These are phyloP conservation scores for Stichopus chloronotus DNA, from an alignment of 35 echinoderm and acorn worm species.

Conservation along the genomic window DNA sequence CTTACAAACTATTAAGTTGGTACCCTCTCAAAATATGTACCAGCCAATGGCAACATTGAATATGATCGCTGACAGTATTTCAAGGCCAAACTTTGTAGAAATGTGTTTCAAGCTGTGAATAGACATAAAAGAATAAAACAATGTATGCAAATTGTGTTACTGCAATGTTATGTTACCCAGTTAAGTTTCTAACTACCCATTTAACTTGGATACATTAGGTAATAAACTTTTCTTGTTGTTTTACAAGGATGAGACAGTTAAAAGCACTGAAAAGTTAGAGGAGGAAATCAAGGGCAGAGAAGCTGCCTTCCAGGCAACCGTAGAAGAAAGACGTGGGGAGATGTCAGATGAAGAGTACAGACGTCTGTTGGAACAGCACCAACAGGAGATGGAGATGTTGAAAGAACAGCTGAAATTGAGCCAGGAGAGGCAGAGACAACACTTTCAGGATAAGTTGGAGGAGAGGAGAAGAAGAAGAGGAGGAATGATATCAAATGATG, in stretches of 20 bases:
- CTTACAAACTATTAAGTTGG: no score
- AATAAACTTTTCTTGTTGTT: neutral
- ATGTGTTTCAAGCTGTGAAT: no score
- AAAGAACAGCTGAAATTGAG: slow-evolving; percentile 58
- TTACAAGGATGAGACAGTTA: neutral
- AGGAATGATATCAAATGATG: slow-evolving; percentile 55
- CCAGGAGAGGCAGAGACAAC: slow-evolving; percentile 59
- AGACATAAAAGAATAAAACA: no score
- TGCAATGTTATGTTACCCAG: no score
- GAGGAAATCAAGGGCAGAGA: slow-evolving; percentile 67
- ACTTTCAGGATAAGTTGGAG: slow-evolving; percentile 77
- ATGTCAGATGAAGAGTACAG: slow-evolving; percentile 81
- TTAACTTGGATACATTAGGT: no score
- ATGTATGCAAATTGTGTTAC: no score
- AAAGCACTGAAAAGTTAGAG: slow-evolving; percentile 27
- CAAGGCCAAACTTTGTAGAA: no score
- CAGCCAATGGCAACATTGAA: no score
- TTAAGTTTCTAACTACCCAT: no score
- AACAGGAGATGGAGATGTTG: slow-evolving; percentile 73
- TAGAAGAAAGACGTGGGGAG: slow-evolving; percentile 48
- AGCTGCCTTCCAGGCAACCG: slow-evolving; percentile 52
- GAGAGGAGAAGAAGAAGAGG: slow-evolving; percentile 51
- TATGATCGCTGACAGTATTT: no score
- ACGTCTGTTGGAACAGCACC: slow-evolving; percentile 68
- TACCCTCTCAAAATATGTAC: no score